phyloP scores from a whole-genome alignment of 2,113 vertebrate genomes.

The Grammomys surdaster region DNA sequence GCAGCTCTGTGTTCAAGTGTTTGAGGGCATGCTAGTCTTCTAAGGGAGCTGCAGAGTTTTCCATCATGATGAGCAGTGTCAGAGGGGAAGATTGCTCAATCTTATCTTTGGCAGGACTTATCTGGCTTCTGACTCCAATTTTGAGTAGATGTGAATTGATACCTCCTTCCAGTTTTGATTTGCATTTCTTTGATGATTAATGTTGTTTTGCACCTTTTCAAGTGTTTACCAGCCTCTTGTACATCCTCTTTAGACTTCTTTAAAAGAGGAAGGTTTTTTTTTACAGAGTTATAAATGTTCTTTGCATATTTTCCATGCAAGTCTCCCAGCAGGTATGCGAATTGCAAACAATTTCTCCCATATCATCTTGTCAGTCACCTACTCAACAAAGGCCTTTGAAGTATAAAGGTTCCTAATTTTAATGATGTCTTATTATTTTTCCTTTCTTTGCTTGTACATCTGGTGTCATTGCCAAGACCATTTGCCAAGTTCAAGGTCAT shows the following conservation, averaged over 20 bases:
- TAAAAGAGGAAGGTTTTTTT: background rate
- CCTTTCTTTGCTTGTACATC: background rate
- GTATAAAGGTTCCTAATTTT: background rate
- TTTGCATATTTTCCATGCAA: background rate
- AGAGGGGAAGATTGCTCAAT: background rate
- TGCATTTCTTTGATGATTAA: conserved; percentile 4
- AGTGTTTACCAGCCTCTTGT: background rate
- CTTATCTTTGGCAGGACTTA: background rate
- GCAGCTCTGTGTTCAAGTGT: background rate
- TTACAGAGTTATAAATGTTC: background rate
- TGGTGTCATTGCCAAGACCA: background rate
- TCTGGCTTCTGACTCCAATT: conserved; percentile 2
- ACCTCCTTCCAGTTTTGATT: conserved; percentile 44
- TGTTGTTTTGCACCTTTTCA: background rate
- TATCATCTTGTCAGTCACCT: background rate
- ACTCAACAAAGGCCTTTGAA: background rate
- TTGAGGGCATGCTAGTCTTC: background rate
- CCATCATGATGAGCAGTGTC: background rate
- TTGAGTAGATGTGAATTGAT: background rate
- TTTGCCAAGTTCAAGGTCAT: background rate
- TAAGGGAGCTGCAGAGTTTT: background rate
- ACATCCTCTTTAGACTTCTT: background rate
- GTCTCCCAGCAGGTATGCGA: background rate
- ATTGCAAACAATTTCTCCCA: background rate
- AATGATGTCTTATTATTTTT: background rate